Percentiles rank a stretch among this genome's conserved stretches.
phyloP scores from a whole-genome alignment of 2,888 invertebrate species.

The Sisyra terminalis region DNA sequence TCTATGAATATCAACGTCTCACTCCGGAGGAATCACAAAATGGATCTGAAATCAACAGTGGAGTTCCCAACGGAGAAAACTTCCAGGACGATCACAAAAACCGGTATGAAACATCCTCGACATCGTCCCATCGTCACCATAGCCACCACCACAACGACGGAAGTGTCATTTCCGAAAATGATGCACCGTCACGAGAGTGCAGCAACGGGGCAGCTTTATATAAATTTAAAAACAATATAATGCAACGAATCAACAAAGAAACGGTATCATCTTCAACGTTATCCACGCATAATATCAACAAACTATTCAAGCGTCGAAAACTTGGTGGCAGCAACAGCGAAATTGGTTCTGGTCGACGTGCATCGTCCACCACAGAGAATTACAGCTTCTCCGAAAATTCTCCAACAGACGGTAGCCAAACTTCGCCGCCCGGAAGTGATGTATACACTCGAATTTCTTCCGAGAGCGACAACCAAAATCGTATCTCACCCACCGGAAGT shows the following conservation, averaged over 20 bases:
- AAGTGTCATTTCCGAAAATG: conserved; percentile 26
- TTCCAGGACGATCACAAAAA: background rate
- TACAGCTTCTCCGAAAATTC: conserved; percentile 11
- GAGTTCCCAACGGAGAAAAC: background rate
- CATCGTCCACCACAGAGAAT: conserved; percentile 5
- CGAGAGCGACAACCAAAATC: conserved; percentile 19
- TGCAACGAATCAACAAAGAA: conserved; percentile 54
- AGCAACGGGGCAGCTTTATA: conserved; percentile 36
- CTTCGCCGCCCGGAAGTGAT: conserved; percentile 25
- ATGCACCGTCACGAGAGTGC: conserved; percentile 13
- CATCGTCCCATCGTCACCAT: conserved; percentile 2
- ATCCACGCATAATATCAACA: conserved; percentile 6
- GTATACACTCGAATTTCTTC: conserved; percentile 21
- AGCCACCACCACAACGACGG: conserved; percentile 15
- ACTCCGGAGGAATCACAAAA: conserved; percentile 1
- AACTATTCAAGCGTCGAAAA: conserved; percentile 7
- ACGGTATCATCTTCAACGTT: conserved; percentile 22
- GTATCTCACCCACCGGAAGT: conserved; percentile 20
- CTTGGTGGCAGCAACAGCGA: background rate
- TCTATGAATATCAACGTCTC: conserved; percentile 1
- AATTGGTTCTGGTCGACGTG: background rate
- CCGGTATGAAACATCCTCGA: background rate
- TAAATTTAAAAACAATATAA: conserved; percentile 90
- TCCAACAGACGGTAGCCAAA: conserved; percentile 17
- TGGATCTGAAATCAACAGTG: conserved; percentile 1